A percentile compares a stretch with the other conserved stretches of the same genome.
phyloP scores from a whole-genome alignment of 2,797 vertebrate species.

The Chelidonichthys spinosus region DNA sequence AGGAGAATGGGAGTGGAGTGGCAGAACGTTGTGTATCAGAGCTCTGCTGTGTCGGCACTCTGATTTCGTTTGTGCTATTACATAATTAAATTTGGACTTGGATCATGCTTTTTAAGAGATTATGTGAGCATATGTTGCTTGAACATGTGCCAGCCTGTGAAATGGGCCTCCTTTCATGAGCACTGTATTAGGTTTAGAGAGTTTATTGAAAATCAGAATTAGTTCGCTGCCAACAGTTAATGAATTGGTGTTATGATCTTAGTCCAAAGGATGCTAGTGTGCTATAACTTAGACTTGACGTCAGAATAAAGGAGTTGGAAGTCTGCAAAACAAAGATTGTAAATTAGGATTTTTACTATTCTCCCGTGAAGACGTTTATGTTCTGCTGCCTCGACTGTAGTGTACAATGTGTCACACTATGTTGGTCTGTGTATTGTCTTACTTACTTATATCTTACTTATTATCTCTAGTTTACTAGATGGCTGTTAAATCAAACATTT shows the following conservation, averaged over 20 bases:
- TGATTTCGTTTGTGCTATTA: slow-evolving; percentile 97
- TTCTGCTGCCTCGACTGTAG: slow-evolving; percentile 51
- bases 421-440: slow-evolving; percentile 29
- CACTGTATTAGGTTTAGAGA: slow-evolving; percentile 85
- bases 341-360: slow-evolving; percentile 72
- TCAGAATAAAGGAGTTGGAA: slow-evolving; percentile 69
- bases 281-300: slow-evolving; percentile 84
- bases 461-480: slow-evolving; percentile 8
- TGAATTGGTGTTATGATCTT: slow-evolving; percentile 89
- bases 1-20: slow-evolving; percentile 79
- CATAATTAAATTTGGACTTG: slow-evolving; percentile 97
- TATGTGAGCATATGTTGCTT: slow-evolving; percentile 97
- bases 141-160: slow-evolving; percentile 91
- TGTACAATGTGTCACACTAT: slow-evolving; percentile 30
- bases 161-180: slow-evolving; percentile 84
- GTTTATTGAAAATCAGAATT: slow-evolving; percentile 85
- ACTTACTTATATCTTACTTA: no score
- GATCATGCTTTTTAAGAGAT: slow-evolving; percentile 96
- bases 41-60: slow-evolving; percentile 91
- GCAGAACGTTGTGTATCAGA: slow-evolving; percentile 80
- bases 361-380: slow-evolving; percentile 66
- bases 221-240: slow-evolving; percentile 85
- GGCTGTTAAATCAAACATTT: slow-evolving; percentile 17
- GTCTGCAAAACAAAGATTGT: slow-evolving; percentile 74
- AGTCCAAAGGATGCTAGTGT: slow-evolving; percentile 81